A percentile compares a stretch with the other conserved stretches of the same genome.
Conservation (phyloP, 2,888 invertebrate species). For the Orthonevra nobilis region DNA sequence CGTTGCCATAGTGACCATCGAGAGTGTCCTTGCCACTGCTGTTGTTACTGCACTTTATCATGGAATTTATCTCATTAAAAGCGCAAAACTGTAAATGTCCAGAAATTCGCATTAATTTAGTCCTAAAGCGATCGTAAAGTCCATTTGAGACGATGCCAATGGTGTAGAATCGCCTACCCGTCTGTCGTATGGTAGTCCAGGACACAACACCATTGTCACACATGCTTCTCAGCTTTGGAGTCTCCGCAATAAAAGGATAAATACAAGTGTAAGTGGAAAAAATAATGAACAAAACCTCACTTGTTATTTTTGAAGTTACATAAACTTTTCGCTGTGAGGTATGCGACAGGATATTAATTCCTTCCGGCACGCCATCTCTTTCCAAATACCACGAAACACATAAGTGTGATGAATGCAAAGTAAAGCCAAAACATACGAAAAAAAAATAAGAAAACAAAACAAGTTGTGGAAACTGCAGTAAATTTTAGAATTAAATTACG, state of each 20-base stretch:
- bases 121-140: slow-evolving; percentile 42
- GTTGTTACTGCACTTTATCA: slow-evolving; percentile 18
- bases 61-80: slow-evolving; percentile 55
- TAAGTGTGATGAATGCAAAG: no score
- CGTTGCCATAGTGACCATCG: slow-evolving; percentile 6
- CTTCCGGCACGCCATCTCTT: slow-evolving; percentile 18
- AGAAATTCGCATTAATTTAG: slow-evolving; percentile 34
- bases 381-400: no score
- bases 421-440: slow-evolving; percentile 7
- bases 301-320: background rate
- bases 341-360: slow-evolving; percentile 21
- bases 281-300: background rate
- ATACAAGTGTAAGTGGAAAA: background rate
- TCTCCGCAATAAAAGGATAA: background rate
- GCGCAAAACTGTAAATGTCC: slow-evolving; percentile 46
- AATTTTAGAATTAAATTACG: slow-evolving; percentile 35
- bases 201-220: background rate
- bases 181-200: no score
- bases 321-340: slow-evolving; percentile 12
- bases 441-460: background rate
- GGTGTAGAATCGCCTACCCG: background rate
- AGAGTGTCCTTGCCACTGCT: slow-evolving; percentile 14
- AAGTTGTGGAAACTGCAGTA: slow-evolving; percentile 5
- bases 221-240: no score
- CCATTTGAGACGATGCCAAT: slow-evolving; percentile 28